These are phyloP conservation scores for Yponomeuta malinellus DNA, from an alignment of 2,888 invertebrate species.

Conservation along the genomic window DNA sequence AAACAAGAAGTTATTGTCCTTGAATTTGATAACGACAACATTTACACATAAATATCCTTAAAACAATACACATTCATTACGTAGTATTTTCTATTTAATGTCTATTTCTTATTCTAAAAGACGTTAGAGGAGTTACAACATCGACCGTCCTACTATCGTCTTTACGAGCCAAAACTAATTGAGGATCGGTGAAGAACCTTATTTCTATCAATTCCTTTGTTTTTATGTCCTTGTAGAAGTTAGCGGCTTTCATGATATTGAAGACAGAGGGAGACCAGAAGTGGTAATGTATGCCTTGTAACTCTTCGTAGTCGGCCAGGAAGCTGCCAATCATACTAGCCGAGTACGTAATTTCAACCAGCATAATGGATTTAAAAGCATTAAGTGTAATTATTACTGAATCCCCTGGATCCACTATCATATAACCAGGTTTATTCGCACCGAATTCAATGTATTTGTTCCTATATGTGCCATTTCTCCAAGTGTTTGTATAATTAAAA, in stretches of 20 bases:
- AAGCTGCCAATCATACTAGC: conserved; percentile 41
- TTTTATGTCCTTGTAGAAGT: conserved; percentile 41
- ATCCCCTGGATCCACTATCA: conserved; percentile 37
- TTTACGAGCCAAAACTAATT: conserved; percentile 21
- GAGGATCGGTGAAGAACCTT: conserved; percentile 43
- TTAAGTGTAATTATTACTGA: conserved; percentile 33
- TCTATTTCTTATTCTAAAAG: neutral
- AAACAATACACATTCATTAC: no score
- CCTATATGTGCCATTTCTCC: conserved; percentile 37
- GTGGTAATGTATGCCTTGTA: conserved; percentile 49
- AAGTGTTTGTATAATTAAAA: conserved; percentile 34
- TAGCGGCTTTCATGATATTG: conserved; percentile 46
- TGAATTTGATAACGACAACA: no score
- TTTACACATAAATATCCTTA: no score
- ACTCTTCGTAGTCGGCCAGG: conserved; percentile 40
- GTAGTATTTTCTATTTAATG: neutral
- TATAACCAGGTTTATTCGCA: conserved; percentile 27
- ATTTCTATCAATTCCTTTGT: conserved; percentile 46
- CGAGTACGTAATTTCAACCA: conserved; percentile 39
- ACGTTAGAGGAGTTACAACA: neutral
- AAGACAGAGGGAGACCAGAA: conserved; percentile 47
- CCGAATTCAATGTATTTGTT: conserved; percentile 32
- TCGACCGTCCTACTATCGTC: neutral
- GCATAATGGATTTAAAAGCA: conserved; percentile 38
- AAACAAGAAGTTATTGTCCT: no score